Evolutionary conservation across 1,140 invertebrate genomes (phyloP).

Genomic region (Tetraneura akinire): DNA sequence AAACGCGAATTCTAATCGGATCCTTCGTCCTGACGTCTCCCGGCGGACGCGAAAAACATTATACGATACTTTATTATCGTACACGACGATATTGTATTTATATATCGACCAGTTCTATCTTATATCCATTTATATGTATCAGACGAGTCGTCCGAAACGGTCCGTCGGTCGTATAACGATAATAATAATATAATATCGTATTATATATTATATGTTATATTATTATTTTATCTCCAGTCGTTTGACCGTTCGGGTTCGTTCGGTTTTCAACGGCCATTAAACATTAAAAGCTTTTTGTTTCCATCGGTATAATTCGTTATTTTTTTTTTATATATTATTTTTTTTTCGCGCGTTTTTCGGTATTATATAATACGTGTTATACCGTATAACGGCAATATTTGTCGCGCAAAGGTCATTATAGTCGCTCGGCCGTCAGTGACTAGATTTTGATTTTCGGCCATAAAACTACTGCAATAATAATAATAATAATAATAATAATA

Average conservation of each 20-base stretch:
- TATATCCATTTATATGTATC: background rate
- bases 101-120: no score
- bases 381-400: background rate
- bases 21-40: no score
- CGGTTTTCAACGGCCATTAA: conserved; percentile 23
- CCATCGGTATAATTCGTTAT: background rate
- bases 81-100: no score
- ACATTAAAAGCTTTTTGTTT: conserved; percentile 33
- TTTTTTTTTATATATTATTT: background rate
- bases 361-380: background rate
- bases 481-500: no score
- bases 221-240: background rate
- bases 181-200: no score
- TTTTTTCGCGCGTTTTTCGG: background rate
- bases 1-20: no score
- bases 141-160: background rate
- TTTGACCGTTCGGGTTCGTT: conserved; percentile 21
- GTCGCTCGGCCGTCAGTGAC: background rate
- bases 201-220: background rate
- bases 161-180: background rate
- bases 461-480: no score
- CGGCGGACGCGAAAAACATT: no score
- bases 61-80: no score
- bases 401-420: no score
- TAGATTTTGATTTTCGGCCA: background rate